Conservation (phyloP, 1,140 invertebrate species). For the Achatina immaculata region DNA sequence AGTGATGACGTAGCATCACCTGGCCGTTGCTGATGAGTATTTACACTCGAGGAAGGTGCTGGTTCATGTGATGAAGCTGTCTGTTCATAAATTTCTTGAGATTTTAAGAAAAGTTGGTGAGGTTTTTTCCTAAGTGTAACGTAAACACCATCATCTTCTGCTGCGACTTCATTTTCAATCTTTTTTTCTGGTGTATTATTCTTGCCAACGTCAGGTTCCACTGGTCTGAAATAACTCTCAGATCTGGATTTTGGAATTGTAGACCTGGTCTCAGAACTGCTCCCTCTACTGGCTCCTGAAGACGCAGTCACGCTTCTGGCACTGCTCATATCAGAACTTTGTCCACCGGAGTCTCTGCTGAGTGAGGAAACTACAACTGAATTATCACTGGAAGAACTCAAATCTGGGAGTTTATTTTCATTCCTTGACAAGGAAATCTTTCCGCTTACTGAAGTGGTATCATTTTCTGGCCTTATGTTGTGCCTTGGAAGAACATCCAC, state of each 20-base stretch:
- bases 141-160: constrained; percentile 47
- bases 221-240: background rate
- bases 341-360: background rate
- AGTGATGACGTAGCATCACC: background rate
- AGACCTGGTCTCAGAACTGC: background rate
- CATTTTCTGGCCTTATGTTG: background rate
- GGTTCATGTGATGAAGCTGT: constrained; percentile 16
- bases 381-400: constrained; percentile 20
- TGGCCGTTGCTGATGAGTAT: background rate
- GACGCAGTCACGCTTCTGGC: constrained; percentile 11
- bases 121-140: constrained; percentile 44
- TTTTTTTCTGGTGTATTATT: background rate
- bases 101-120: constrained; percentile 50
- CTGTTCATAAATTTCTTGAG: constrained; percentile 50
- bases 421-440: background rate
- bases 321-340: constrained; percentile 13
- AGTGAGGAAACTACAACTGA: constrained; percentile 12
- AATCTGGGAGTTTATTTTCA: constrained; percentile 7
- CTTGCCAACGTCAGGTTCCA: background rate
- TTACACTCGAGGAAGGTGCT: background rate
- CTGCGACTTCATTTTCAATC: constrained; percentile 21
- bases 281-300: constrained; percentile 14
- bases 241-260: background rate
- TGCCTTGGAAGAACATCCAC: background rate
- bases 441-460: background rate